Base-by-base conservation (phyloP, 2,113 vertebrate species). In the Typhlomys cinereus region DNA sequence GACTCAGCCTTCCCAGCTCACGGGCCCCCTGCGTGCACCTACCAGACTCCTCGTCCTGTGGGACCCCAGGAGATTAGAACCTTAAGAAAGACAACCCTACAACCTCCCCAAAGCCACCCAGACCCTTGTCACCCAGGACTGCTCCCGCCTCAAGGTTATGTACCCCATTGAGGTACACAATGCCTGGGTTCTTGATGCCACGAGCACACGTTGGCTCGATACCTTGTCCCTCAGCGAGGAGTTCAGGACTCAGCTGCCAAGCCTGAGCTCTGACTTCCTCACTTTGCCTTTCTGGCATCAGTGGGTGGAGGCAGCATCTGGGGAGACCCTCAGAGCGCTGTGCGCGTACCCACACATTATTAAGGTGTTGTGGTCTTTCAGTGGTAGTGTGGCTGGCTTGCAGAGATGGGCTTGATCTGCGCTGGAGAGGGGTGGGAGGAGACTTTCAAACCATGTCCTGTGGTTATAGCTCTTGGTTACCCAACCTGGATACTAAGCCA, bases 321-420 rank as follows among this genome's bases (percentile, higher is more conserved):
- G n/a, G n/a, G n/a, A n/a, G n/a, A n/a, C n/a, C n/a, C n/a, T n/a
- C n/a, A n/a, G n/a, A n/a, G n/a, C n/a, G 1, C 66, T 64, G 50
- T 15, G 50, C 80, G 6, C 48, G 23, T 15, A 2, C 3, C 1
- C 4, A 17, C 34, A 4, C 12, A 1, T 8, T 39, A 29, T 67
- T 15, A 27, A 52, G 46, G 34, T 36, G 7, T 2, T 1, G 34
- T n/a, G 36, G 21, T 50, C 25, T 21, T 54, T 15, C 6, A 10
- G 61, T 54, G 0, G 20, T 54, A 7, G 39, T 44, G 64, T 17
- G 50, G 4, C 61, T 59, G 3, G 2, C 50, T 76, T 48, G 29
- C 18, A 46, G 61, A 34, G 39, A 13, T 64, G 3, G 44, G 61
- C 12, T 59, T n/a, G 46, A 39, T 18, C 34, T 27, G 54, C 36